Evolutionary conservation across 2,113 vertebrate genomes (phyloP).

Genomic region (Marcusenius ussheri): DNA sequence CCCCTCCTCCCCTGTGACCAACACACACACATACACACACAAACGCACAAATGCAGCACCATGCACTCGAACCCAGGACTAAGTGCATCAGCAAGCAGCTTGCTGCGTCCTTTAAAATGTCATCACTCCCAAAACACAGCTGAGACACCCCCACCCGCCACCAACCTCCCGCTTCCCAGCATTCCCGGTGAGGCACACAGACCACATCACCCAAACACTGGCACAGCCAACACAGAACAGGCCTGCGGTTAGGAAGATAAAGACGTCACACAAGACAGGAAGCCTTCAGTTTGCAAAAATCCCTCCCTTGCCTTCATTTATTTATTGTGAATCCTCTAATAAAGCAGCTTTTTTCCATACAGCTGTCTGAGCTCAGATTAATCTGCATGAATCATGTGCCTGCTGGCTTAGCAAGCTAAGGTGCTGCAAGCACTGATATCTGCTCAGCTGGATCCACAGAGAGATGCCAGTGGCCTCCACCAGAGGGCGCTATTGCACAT

Average conservation of each 20-base stretch:
- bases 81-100: background rate
- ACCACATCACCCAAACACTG: background rate
- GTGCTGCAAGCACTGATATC: constrained; percentile 23
- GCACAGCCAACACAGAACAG: background rate
- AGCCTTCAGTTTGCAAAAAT: background rate
- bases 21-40: background rate
- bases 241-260: background rate
- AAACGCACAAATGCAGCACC: background rate
- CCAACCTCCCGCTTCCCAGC: background rate
- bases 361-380: background rate
- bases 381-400: background rate
- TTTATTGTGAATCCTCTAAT: background rate
- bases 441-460: background rate
- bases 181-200: background rate
- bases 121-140: background rate
- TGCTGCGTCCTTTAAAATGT: too few species aligned
- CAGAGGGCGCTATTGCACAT: constrained; percentile 45
- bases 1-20: background rate
- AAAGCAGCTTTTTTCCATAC: background rate
- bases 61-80: background rate
- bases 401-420: background rate
- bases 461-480: constrained; percentile 30
- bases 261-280: background rate
- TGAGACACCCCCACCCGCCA: background rate
- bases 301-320: background rate